Conservation (phyloP, 2,113 vertebrate genomes). For the Mastomys coucha region DNA sequence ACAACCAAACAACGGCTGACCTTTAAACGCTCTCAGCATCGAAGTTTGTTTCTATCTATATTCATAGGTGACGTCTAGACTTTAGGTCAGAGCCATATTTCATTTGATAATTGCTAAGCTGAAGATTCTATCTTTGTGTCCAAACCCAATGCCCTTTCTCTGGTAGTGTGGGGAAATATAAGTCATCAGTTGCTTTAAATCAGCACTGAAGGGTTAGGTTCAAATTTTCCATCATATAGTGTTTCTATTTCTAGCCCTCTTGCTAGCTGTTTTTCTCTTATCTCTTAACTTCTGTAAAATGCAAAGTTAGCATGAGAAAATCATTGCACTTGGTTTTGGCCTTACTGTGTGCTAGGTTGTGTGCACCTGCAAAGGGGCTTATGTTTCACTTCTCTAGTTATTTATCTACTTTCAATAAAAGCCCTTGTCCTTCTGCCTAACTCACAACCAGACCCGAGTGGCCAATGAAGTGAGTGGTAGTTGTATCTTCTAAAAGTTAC, state of each 20-base stretch:
- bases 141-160: not conserved
- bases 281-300: not conserved
- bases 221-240: not conserved
- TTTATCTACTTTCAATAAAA: not conserved
- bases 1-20: conserved; percentile 46
- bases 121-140: conserved; percentile 39
- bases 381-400: not conserved
- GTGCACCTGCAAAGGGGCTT: not conserved
- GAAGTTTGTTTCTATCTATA: conserved; percentile 65
- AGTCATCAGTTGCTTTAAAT: not conserved
- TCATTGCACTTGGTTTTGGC: not conserved
- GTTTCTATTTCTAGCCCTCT: not conserved
- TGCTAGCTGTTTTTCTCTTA: not conserved
- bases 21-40: conserved; percentile 53
- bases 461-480: not conserved
- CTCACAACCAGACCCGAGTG: not conserved
- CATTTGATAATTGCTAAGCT: conserved; percentile 47
- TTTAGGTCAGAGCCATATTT: conserved; percentile 71
- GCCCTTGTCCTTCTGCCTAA: not conserved
- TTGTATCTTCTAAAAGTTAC: not conserved
- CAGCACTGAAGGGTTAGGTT: conserved; percentile 4
- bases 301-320: not conserved
- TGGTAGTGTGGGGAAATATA: not conserved
- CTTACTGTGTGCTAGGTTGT: not conserved
- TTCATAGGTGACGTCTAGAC: conserved; percentile 52